Conservation (phyloP, 2,888 invertebrate species). For the Melipona bicolor region DNA sequence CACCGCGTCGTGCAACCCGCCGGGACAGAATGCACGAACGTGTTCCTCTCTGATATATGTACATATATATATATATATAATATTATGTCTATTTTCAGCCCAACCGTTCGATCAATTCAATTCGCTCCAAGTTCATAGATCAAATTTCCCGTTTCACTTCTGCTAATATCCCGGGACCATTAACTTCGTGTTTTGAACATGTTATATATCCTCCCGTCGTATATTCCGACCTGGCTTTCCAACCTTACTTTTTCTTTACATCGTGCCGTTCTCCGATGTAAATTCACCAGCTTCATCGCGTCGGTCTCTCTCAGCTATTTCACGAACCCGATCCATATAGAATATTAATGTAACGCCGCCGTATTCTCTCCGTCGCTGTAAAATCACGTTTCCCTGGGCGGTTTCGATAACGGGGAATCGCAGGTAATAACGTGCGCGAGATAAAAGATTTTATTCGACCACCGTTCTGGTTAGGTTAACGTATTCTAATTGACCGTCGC, state of each 20-base stretch:
- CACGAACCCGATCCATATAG: constrained; percentile 38
- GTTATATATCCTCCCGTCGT: not conserved
- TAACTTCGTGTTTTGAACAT: constrained; percentile 2
- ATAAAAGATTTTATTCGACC: constrained; percentile 9
- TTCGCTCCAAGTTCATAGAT: constrained; percentile 5
- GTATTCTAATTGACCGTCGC: not conserved
- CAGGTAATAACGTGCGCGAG: not conserved
- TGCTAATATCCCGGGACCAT: constrained; percentile 8
- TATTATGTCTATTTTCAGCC: not conserved
- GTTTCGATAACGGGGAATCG: constrained; percentile 12
- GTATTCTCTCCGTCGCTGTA: not conserved
- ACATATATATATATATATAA: too few relatives aligned
- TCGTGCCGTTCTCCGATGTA: constrained; percentile 40
- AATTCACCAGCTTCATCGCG: constrained; percentile 46
- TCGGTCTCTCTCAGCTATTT: constrained; percentile 21
- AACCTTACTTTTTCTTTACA: constrained; percentile 32
- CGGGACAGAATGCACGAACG: not conserved
- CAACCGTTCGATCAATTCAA: not conserved
- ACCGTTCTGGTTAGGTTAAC: not conserved
- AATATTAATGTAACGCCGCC: constrained; percentile 42
- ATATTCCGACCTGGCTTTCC: constrained; percentile 20
- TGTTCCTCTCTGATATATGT: not conserved
- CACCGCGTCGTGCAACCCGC: too few relatives aligned
- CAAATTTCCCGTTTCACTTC: constrained; percentile 12
- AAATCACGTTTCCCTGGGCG: not conserved